These are phyloP conservation scores for Halictus ligatus DNA, from an alignment of 2,888 invertebrate species.

Conservation along the genomic window DNA sequence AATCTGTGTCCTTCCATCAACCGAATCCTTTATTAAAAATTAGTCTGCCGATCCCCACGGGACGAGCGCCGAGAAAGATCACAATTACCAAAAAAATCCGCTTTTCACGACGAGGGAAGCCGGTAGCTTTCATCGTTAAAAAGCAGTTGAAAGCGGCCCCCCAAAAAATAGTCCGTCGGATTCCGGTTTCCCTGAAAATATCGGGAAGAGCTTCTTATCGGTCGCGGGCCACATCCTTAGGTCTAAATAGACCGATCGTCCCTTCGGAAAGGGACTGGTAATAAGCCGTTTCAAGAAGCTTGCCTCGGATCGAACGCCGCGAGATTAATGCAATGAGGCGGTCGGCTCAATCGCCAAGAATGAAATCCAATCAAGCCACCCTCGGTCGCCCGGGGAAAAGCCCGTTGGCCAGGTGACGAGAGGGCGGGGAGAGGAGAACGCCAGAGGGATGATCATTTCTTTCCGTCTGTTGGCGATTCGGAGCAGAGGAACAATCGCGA, in stretches of 20 bases:
- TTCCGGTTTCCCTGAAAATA: not conserved
- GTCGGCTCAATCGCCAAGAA: slow-evolving; percentile 64
- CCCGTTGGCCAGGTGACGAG: not conserved
- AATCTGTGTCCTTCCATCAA: not conserved
- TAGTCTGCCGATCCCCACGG: not conserved
- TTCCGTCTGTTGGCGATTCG: slow-evolving; percentile 40
- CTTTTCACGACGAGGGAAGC: not conserved
- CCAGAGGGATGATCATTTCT: not conserved
- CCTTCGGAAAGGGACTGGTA: not conserved
- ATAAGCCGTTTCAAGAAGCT: slow-evolving; percentile 55
- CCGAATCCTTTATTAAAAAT: not conserved
- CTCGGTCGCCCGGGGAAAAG: slow-evolving; percentile 48
- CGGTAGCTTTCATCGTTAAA: not conserved
- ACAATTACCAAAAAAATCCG: not conserved
- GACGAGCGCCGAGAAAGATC: not conserved
- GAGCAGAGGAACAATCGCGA: not conserved
- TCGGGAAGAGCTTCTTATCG: not conserved
- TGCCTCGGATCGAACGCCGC: slow-evolving; percentile 48
- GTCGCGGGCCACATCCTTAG: slow-evolving; percentile 1
- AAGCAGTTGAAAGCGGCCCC: too few relatives aligned
- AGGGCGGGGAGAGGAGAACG: not conserved
- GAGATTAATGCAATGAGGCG: slow-evolving; percentile 70
- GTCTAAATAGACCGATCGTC: slow-evolving; percentile 22
- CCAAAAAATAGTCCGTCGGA: slow-evolving; percentile 12
- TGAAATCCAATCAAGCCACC: slow-evolving; percentile 68